Base-by-base conservation (phyloP, 1,140 invertebrate genomes). In the Micrasema minimum region DNA sequence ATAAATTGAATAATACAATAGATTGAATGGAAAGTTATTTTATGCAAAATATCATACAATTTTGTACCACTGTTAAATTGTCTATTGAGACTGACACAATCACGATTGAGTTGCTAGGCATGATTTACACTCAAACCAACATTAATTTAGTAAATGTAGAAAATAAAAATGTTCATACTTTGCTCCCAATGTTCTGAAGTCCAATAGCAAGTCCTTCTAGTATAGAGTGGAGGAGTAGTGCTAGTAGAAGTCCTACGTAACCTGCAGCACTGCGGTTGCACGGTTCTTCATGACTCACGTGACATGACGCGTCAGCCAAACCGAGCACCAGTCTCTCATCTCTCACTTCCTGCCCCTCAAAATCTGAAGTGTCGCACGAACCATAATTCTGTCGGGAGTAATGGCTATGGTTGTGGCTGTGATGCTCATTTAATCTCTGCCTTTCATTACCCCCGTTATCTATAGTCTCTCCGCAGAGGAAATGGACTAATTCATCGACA, bases 121-220 rank as follows among this genome's bases (percentile, higher is more conserved):
- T n/a, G n/a, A n/a, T n/a, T n/a, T n/a, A n/a, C n/a, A n/a, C n/a
- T n/a, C n/a, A n/a, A n/a, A n/a, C n/a, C n/a, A 31, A 31, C 26
- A 7, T 31, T 4, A 31, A 31, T 31, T 31, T 31, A 31, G 26
- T 31, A 31, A 31, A 31, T 7, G 7, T 31, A 31, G 26, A 31
- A 31, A 31, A 31, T 4, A 31, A 4, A 31, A 31, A 31, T 31
- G 7, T 65, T 76, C 51, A 83, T 80, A 93, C 90, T 83, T 91
- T 85, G 1, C 86, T 76, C 37, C 85, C 73, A 6, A 81, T 82
- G 69, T 88, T 87, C 76, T 91, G 89, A 31, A 96, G 80, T 1
- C 94, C 94, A 76, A 96, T 92, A 1, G 93, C 92, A 31, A 96
- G 79, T 41, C 94, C 93, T 82, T 96, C 94, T 22, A 96, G 85